Conservation (phyloP, 2,113 vertebrate genomes). For the Lycaon pictus region DNA sequence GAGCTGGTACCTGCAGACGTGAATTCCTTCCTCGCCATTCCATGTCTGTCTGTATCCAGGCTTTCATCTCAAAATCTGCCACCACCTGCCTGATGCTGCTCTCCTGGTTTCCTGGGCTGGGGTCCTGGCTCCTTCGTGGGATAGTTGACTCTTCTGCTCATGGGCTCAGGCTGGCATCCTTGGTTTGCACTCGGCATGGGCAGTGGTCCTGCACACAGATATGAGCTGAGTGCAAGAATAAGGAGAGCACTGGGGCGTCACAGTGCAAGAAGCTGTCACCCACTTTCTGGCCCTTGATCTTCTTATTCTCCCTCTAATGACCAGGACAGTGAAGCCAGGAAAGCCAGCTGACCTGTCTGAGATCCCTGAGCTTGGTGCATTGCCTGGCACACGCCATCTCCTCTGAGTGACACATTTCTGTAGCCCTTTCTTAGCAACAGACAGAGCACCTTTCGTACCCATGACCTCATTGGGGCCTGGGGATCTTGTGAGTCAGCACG, state of each 20-base stretch:
- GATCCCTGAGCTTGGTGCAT: accelerated
- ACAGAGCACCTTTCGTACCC: not conserved
- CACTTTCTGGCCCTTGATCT: not conserved
- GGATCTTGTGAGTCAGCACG: not conserved
- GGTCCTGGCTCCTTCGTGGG: not conserved
- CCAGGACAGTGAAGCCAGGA: not conserved
- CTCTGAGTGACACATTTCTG: not conserved
- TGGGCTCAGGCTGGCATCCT: not conserved
- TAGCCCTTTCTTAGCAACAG: not conserved
- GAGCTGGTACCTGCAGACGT: not conserved
- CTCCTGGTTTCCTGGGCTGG: not conserved
- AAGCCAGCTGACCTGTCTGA: not conserved
- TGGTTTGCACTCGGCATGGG: not conserved
- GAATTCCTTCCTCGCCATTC: not conserved
- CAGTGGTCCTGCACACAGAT: too few species aligned
- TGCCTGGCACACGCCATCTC: not conserved
- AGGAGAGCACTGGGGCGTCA: accelerated
- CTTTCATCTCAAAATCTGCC: too few species aligned
- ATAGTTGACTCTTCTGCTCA: not conserved
- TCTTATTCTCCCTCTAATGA: not conserved
- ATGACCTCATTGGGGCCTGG: not conserved
- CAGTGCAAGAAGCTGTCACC: accelerated
- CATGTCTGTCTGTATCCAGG: not conserved
- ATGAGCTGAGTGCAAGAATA: not conserved
- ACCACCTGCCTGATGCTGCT: too few species aligned